A percentile compares a stretch with the other conserved stretches of the same genome.
Conservation (phyloP, 2,113 vertebrate species). For the Lagenorhynchus albirostris region DNA sequence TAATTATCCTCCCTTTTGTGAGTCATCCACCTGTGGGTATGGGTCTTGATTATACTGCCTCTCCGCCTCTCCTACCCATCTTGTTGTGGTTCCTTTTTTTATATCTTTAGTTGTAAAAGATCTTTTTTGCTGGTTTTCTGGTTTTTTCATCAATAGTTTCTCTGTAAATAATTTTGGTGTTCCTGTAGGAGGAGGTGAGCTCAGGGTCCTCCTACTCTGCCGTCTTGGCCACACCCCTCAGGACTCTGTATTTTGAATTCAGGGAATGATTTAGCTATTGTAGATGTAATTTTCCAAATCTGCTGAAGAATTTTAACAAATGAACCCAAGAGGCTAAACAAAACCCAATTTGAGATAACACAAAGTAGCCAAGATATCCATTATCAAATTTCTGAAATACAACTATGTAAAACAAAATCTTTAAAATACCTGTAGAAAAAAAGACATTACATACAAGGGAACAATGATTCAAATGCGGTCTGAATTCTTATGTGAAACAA, state of each 20-base stretch:
- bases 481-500: neutral
- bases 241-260: neutral
- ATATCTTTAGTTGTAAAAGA: too few relatives aligned
- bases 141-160: too few relatives aligned
- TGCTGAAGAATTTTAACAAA: neutral
- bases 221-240: too few relatives aligned
- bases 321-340: neutral
- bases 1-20: too few relatives aligned
- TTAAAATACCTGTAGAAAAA: neutral
- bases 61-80: too few relatives aligned
- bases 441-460: neutral
- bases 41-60: too few relatives aligned
- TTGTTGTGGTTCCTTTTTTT: too few relatives aligned
- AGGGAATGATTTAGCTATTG: neutral
- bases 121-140: too few relatives aligned
- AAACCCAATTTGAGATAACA: neutral
- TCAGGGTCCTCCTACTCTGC: too few relatives aligned
- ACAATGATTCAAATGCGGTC: neutral
- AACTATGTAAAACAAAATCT: neutral
- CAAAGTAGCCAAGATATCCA: neutral
- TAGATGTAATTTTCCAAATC: neutral
- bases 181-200: too few relatives aligned
- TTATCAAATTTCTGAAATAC: neutral
- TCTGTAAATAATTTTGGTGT: too few relatives aligned
- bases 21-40: too few relatives aligned